These are phyloP conservation scores for Zalophus californianus DNA, from an alignment of 2,797 vertebrate species.

Conservation along the genomic window DNA sequence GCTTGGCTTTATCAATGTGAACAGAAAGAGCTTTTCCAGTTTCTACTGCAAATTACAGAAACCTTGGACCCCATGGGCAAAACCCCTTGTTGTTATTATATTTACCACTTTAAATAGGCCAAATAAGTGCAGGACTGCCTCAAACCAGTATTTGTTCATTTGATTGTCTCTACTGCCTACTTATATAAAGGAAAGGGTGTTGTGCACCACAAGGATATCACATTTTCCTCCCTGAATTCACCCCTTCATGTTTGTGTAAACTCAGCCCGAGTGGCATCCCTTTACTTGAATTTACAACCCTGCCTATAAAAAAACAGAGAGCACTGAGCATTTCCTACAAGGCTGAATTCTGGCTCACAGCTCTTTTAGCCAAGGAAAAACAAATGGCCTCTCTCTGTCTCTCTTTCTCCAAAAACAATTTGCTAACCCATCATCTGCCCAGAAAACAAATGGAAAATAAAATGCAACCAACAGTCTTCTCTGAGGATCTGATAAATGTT, in stretches of 20 bases:
- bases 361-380: conserved; percentile 63
- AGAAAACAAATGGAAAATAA: conserved; percentile 73
- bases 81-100: not conserved
- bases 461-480: conserved; percentile 40
- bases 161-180: not conserved
- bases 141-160: not conserved
- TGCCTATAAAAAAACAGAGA: conserved; percentile 23
- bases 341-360: conserved; percentile 46
- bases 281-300: conserved; percentile 62
- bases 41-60: conserved; percentile 23
- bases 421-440: conserved; percentile 68
- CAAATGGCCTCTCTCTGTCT: conserved; percentile 51
- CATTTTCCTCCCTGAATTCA: conserved; percentile 46
- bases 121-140: not conserved
- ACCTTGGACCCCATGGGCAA: not conserved
- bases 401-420: conserved; percentile 37
- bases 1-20: not conserved
- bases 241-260: conserved; percentile 22
- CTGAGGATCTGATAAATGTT: conserved; percentile 27
- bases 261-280: conserved; percentile 26
- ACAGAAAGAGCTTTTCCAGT: not conserved
- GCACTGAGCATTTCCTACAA: conserved; percentile 47
- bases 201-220: not conserved
- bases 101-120: conserved; percentile 40
- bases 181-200: conserved; percentile 49